A percentile compares a stretch with the other conserved stretches of the same genome.
These are phyloP conservation scores for Leucoraja erinaceus DNA, from an alignment of 2,113 vertebrate species.

Conservation along the genomic window DNA sequence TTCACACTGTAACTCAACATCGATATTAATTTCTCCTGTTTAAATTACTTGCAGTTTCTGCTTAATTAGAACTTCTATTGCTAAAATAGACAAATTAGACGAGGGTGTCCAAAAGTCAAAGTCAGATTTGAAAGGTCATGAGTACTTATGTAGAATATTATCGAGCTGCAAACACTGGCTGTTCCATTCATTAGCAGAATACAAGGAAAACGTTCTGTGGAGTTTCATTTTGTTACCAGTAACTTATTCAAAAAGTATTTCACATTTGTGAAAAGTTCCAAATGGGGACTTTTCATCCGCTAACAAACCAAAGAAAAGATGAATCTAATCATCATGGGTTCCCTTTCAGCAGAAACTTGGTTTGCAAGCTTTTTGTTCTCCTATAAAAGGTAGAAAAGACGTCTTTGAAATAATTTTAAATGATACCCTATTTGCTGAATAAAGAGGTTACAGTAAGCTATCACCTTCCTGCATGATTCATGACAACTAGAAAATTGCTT, in stretches of 20 bases:
- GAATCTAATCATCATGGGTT: neutral
- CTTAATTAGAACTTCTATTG: neutral
- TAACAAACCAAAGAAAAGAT: neutral
- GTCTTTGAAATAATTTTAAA: no score
- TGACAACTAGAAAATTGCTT: slow-evolving; percentile 17
- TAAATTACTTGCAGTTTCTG: neutral
- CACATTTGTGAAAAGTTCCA: neutral
- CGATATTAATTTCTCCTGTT: neutral
- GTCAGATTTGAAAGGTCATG: neutral
- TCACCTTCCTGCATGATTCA: slow-evolving; percentile 25
- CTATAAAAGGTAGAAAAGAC: neutral
- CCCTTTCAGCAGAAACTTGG: neutral
- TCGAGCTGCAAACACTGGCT: neutral
- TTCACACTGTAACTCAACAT: neutral
- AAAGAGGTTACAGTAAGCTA: neutral
- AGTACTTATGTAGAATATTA: neutral
- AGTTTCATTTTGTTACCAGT: neutral
- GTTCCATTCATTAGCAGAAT: neutral
- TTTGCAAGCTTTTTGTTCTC: neutral
- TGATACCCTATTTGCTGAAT: neutral
- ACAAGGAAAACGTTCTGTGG: no score
- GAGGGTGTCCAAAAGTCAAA: neutral
- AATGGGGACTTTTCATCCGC: neutral
- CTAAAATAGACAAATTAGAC: neutral
- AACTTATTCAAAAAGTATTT: neutral